Percentiles rank a stretch among this genome's conserved stretches.
These are phyloP conservation scores for Loriculus beryllinus DNA, from an alignment of 2,797 vertebrate genomes.

Conservation along the genomic window DNA sequence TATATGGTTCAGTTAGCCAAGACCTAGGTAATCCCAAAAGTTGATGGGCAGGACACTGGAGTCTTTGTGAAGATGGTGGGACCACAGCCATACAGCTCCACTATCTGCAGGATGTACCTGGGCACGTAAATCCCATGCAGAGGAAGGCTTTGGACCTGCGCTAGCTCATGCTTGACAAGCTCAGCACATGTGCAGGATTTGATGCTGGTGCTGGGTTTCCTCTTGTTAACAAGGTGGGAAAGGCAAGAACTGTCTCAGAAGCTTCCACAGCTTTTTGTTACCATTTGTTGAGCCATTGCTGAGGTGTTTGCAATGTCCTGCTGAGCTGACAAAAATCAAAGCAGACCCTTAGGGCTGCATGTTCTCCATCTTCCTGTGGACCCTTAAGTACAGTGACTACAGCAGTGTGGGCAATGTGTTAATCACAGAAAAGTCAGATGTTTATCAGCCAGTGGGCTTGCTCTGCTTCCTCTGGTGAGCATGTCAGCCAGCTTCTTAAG, in stretches of 20 bases:
- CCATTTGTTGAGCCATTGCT: accelerated
- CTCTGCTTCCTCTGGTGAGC: neutral
- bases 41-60: neutral
- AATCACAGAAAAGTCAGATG: neutral
- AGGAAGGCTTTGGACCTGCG: accelerated
- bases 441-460: accelerated
- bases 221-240: neutral
- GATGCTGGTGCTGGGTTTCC: accelerated
- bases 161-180: neutral
- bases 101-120: neutral
- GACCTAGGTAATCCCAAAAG: neutral
- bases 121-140: accelerated
- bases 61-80: accelerated
- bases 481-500: neutral
- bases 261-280: neutral
- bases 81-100: accelerated
- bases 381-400: neutral
- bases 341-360: accelerated
- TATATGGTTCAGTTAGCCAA: neutral
- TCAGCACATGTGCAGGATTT: accelerated
- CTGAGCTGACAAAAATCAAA: neutral
- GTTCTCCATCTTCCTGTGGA: neutral
- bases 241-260: neutral
- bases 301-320: neutral
- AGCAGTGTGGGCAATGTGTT: neutral